Base-by-base conservation (phyloP, 2,113 vertebrate species). In the Leucopternis melanops region DNA sequence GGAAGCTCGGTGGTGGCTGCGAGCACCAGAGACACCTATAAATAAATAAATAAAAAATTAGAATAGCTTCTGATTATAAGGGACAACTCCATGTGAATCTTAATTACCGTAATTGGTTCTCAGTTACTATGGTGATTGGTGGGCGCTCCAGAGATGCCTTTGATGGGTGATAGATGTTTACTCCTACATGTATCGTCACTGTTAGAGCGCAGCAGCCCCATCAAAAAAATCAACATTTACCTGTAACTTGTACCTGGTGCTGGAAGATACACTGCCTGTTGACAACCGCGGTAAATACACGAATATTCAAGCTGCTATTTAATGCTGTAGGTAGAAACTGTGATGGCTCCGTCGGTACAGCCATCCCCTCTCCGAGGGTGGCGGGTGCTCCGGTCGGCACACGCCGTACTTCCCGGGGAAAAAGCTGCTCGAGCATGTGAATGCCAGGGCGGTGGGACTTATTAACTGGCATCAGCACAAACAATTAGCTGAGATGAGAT, bases 121-220 rank as follows among this genome's bases (percentile, higher is more conserved):
- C 81, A 77, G 94, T 95, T 96, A 84, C 95, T 94, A 92, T 95
- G 95, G 94, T 71, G 95, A 96, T 90, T 27, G 89, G 91, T 77
- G 95, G 95, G 91, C 7, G 81, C 91, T 57, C 72, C 49, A 62
- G 81, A 79, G 89, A 79, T 86, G 78, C 77, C n/a, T 86, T 36
- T 34, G 93, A 83, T 81, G 88, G 93, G 90, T 77, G 81, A 81
- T 65, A 82, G 93, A 88, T 93, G 84, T 79, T 94, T 81, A 74
- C 78, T 88, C 11, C 61, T 9, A 38, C 10, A 1, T 2, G 20
- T 5, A 29, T 23, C 47, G 38, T 62, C 84, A 5, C 79, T 6
- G 73, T 9, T 8, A 12, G 63, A 57, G 58, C 1, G n/a, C 31
- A 9, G 80, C 58, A 67, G 50, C 72, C 66, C 81, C 50, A 10